Conservation (phyloP, 2,113 vertebrate genomes). For the Microtus ochrogaster region DNA sequence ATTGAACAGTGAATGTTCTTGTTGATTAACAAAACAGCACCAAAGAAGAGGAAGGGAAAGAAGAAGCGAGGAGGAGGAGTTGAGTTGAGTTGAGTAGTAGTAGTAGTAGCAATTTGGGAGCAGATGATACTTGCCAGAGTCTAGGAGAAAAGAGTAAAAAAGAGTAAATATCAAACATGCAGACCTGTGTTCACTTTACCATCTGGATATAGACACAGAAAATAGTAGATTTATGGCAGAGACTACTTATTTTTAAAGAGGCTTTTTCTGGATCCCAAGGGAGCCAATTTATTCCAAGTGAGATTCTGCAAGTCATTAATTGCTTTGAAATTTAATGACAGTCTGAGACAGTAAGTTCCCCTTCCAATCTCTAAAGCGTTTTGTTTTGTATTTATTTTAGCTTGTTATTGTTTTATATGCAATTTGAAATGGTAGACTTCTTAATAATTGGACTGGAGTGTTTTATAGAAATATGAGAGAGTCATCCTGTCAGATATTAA, state of each 20-base stretch:
- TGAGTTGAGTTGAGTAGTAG: too few relatives aligned
- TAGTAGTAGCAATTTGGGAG: neutral
- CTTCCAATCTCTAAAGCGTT: conserved; percentile 39
- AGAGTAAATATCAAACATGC: neutral
- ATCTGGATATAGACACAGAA: conserved; percentile 1
- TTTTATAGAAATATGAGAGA: conserved; percentile 40
- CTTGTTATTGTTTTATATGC: conserved; percentile 26
- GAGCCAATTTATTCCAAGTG: conserved; percentile 54
- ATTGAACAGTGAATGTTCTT: neutral
- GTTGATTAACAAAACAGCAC: neutral
- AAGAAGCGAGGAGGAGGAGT: too few relatives aligned
- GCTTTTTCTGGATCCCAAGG: conserved; percentile 61
- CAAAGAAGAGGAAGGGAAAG: too few relatives aligned
- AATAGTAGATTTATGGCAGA: conserved; percentile 3
- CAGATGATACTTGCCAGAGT: neutral
- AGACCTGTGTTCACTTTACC: neutral
- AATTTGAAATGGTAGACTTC: neutral
- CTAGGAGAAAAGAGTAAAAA: conserved; percentile 22
- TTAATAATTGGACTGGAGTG: neutral
- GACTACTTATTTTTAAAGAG: conserved; percentile 24
- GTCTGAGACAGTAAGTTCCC: conserved; percentile 42
- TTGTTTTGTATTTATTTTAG: conserved; percentile 43
- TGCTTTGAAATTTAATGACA: conserved; percentile 46
- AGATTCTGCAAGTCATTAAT: conserved; percentile 60
- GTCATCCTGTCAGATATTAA: neutral